Base-by-base conservation (phyloP, 2,888 invertebrate species). In the Acanthacorydalis orientalis region DNA sequence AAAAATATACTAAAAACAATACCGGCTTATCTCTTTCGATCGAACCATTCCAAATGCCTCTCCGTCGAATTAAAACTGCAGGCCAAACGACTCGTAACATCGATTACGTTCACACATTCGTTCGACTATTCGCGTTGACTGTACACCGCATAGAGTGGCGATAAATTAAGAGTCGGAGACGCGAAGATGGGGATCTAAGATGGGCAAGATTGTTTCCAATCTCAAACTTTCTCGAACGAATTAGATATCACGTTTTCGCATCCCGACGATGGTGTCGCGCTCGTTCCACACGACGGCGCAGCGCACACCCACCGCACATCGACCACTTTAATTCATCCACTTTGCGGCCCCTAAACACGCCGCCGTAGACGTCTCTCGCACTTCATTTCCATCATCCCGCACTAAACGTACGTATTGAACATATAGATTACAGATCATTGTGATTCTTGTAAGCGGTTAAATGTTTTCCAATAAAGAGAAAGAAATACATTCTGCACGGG, bases 121-220 rank as follows among this genome's bases (percentile, higher is more conserved):
- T 23, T 23, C 23, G 23, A 23, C 23, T 23, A 23, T 23, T 23
- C 23, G 39, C 14, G 14, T n/a, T 14, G 8, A 16, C 39, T 39
- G 39, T 39, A 39, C 39, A 9, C 39, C 9, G 31, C 31, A 31
- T 43, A 43, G 43, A 43, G 45, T 45, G 45, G 45, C 37, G 15
- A 45, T 45, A 45, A 45, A 45, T 45, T 45, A 45, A 37, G 31
- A 45, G 16, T 45, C 45, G 15, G 35, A 34, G 31, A 45, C 35
- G 37, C 35, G 14, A 45, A 45, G 45, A 45, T 45, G 45, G 45
- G 45, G 45, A 15, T 45, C 45, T 45, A 45, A 45, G 45, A 45
- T 45, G 45, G 45, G 35, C 45, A 45, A 35, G 45, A 45, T 45
- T 45, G 45, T 37, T 45, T 45, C 35, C 45, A 45, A 45, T 45